phyloP scores from a whole-genome alignment of 2,888 invertebrate genomes.

The Baccha elongata region DNA sequence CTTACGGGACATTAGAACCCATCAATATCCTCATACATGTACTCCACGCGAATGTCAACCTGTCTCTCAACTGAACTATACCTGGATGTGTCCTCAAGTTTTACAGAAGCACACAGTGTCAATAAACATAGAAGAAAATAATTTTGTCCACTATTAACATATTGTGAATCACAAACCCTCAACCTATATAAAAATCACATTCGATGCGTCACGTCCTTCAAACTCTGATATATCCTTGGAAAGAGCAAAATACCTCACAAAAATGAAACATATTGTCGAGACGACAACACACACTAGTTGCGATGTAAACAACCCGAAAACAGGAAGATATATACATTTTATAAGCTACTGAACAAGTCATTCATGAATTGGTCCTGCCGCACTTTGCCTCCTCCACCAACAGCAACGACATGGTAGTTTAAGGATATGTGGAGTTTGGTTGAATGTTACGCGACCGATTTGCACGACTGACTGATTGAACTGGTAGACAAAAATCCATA shows the following conservation, averaged over 20 bases:
- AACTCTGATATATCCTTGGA: constrained; percentile 31
- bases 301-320: constrained; percentile 66
- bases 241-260: constrained; percentile 16
- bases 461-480: constrained; percentile 73
- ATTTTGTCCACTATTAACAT: constrained; percentile 71
- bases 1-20: constrained; percentile 60
- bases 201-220: constrained; percentile 63
- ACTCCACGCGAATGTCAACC: constrained; percentile 59
- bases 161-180: constrained; percentile 32
- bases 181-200: constrained; percentile 41
- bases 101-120: constrained; percentile 15
- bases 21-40: constrained; percentile 56
- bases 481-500: constrained; percentile 57
- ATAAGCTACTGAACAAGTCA: constrained; percentile 52
- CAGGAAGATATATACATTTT: constrained; percentile 24
- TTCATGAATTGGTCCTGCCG: constrained; percentile 53
- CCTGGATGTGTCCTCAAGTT: constrained; percentile 21
- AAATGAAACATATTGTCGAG: constrained; percentile 47
- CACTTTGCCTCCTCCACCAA: constrained; percentile 25
- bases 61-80: constrained; percentile 53
- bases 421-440: constrained; percentile 20
- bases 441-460: constrained; percentile 65
- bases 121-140: constrained; percentile 62
- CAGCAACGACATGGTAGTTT: not conserved
- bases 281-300: constrained; percentile 66